A percentile compares a stretch with the other conserved stretches of the same genome.
Evolutionary conservation across 2,113 vertebrate species (phyloP).

Genomic region (Mustela lutreola): DNA sequence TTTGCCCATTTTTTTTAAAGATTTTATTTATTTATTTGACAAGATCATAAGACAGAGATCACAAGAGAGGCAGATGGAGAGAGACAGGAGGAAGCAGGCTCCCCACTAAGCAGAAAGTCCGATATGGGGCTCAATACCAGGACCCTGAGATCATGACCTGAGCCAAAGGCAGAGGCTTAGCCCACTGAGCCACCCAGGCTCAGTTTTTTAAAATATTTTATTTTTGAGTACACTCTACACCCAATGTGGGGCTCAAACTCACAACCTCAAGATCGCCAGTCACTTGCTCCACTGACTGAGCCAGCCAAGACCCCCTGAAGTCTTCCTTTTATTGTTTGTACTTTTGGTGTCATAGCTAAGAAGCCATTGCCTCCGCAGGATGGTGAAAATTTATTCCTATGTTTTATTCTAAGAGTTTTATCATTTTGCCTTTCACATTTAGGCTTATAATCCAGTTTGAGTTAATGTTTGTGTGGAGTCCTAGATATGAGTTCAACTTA

Average conservation of each 20-base stretch:
- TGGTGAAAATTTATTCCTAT: background rate
- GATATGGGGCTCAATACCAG: too few relatives aligned
- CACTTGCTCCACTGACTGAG: background rate
- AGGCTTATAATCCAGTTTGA: background rate
- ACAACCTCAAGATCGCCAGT: background rate
- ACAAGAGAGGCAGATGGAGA: too few relatives aligned
- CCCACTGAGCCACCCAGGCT: too few relatives aligned
- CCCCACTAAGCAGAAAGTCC: too few relatives aligned
- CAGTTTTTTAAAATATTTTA: background rate
- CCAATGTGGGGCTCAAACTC: background rate
- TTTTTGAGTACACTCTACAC: background rate
- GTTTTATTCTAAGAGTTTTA: slow-evolving; percentile 8
- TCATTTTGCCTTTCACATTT: background rate
- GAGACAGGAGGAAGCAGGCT: too few relatives aligned
- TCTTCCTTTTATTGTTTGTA: background rate
- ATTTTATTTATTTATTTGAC: too few relatives aligned
- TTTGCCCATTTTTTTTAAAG: background rate
- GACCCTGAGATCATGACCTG: too few relatives aligned
- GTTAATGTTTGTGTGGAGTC: background rate
- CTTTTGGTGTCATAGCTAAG: background rate
- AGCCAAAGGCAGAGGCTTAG: too few relatives aligned
- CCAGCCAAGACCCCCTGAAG: too few relatives aligned
- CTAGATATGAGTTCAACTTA: background rate
- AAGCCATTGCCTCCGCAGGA: background rate
- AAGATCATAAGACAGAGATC: too few relatives aligned